Percentiles rank a stretch among this genome's conserved stretches.
These are phyloP conservation scores for Urechis unicinctus DNA, from an alignment of 2,888 invertebrate species.

Conservation along the genomic window DNA sequence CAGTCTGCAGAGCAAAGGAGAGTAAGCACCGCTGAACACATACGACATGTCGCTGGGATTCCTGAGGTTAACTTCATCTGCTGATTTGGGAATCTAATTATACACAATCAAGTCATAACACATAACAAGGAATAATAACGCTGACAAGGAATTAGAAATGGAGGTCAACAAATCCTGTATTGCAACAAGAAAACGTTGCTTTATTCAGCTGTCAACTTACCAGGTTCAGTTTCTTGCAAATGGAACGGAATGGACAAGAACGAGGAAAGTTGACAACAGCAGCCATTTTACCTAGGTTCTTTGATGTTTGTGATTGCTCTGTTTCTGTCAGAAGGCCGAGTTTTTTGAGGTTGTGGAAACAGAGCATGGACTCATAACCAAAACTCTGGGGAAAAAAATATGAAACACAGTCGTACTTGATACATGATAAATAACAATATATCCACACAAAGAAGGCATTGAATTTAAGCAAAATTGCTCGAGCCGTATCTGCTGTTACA, in stretches of 20 bases:
- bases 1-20: constrained; percentile 63
- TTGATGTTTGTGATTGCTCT: not conserved
- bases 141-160: too few species aligned
- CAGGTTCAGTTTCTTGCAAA: constrained; percentile 68
- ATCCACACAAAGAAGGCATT: too few species aligned
- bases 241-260: constrained; percentile 63
- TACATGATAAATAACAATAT: too few species aligned
- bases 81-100: constrained; percentile 35
- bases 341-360: constrained; percentile 71
- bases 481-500: too few species aligned
- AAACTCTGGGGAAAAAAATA: constrained; percentile 58
- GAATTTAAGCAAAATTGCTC: too few species aligned
- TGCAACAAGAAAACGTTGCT: too few species aligned
- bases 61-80: constrained; percentile 60
- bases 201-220: too few species aligned
- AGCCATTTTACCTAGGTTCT: constrained; percentile 51
- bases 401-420: too few species aligned
- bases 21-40: constrained; percentile 85
- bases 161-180: too few species aligned
- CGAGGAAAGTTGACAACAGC: constrained; percentile 57
- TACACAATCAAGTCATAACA: not conserved
- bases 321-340: constrained; percentile 61
- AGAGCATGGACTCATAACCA: constrained; percentile 73
- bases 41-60: constrained; percentile 79
- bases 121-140: not conserved